These are phyloP conservation scores for Drosophila siamana DNA, from an alignment of 2,888 invertebrate genomes.

Conservation along the genomic window DNA sequence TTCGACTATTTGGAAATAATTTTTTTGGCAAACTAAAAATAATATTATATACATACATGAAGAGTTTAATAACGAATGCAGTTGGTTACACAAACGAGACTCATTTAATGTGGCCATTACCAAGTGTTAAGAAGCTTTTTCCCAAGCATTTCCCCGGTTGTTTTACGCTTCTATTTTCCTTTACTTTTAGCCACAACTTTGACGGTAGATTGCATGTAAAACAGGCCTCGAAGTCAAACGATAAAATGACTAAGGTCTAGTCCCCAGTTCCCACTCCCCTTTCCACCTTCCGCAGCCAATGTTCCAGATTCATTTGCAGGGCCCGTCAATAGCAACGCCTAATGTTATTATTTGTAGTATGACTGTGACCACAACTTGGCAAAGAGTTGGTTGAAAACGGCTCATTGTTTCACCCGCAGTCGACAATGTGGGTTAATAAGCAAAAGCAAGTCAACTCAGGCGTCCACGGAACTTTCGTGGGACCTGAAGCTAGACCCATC, in stretches of 20 bases:
- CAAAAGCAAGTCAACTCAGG: constrained; percentile 31
- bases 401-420: constrained; percentile 51
- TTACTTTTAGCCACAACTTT: constrained; percentile 27
- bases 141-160: constrained; percentile 39
- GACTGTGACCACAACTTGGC: constrained; percentile 35
- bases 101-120: constrained; percentile 33
- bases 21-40: not conserved
- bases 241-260: not conserved
- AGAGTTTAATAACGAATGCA: constrained; percentile 19
- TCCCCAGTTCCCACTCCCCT: not conserved
- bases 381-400: constrained; percentile 39
- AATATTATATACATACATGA: constrained; percentile 26
- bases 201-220: constrained; percentile 41
- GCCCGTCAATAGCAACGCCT: constrained; percentile 69
- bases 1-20: too few relatives aligned
- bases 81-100: constrained; percentile 5
- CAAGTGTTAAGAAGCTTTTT: constrained; percentile 34
- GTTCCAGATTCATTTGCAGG: constrained; percentile 31
- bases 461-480: not conserved
- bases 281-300: not conserved
- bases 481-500: constrained; percentile 6
- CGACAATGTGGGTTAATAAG: constrained; percentile 73
- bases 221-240: constrained; percentile 19
- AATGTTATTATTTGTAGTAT: constrained; percentile 62
- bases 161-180: constrained; percentile 22